phyloP scores from a whole-genome alignment of 2,888 invertebrate species.

The Lycocerus yunnanus region DNA sequence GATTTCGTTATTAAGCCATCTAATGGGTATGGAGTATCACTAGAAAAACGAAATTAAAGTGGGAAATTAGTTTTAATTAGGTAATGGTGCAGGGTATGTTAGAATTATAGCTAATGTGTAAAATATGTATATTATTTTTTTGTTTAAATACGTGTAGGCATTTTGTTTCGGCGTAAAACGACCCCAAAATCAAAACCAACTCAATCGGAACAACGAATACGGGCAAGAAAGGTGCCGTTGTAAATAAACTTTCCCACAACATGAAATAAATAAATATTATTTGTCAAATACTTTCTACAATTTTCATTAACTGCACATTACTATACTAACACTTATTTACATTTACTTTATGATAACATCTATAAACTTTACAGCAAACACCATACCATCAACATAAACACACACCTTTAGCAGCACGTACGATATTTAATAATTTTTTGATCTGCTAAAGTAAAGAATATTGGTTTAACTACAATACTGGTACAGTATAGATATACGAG shows the following conservation, averaged over 20 bases:
- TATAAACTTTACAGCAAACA: conserved; percentile 28
- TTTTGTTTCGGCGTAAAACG: no score
- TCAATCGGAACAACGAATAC: no score
- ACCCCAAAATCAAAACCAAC: no score
- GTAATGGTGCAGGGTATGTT: no score
- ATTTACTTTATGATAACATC: conserved; percentile 22
- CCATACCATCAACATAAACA: conserved; percentile 21
- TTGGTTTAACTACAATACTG: background rate
- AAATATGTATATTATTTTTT: no score
- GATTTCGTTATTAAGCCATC: conserved; percentile 4
- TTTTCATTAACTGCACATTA: conserved; percentile 22
- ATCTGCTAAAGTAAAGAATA: conserved; percentile 15
- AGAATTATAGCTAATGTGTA: no score
- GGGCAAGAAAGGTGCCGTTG: background rate
- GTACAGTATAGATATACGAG: conserved; percentile 10
- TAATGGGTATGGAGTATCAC: background rate
- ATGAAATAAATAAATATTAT: conserved; percentile 29
- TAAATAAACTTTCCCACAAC: background rate
- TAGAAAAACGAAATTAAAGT: conserved; percentile 1
- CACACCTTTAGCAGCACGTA: conserved; percentile 11
- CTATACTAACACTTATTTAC: conserved; percentile 24
- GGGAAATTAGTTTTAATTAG: background rate
- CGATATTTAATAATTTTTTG: background rate
- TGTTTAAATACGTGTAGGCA: no score
- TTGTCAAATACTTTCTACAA: conserved; percentile 20